Percentiles rank a stretch among this genome's conserved stretches.
phyloP scores from a whole-genome alignment of 2,113 vertebrate genomes.

The Columbina picui region DNA sequence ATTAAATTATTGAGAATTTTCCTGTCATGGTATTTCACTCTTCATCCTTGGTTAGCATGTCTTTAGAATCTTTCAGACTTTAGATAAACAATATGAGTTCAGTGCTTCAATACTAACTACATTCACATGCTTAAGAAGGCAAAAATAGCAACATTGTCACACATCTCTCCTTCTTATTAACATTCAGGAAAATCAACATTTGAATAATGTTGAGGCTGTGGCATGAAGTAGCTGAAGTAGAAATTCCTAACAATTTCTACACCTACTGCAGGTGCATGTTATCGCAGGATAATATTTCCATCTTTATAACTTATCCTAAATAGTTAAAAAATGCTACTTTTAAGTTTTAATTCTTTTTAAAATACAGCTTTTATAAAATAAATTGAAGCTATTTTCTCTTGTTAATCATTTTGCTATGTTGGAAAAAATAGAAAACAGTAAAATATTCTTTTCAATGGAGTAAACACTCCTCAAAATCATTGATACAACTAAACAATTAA shows the following conservation, averaged over 20 bases:
- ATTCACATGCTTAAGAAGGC: background rate
- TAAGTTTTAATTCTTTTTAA: background rate
- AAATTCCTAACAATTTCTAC: background rate
- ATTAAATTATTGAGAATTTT: slow-evolving; percentile 17
- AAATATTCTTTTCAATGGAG: background rate
- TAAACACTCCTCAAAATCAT: background rate
- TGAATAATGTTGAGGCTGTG: background rate
- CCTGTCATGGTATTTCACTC: background rate
- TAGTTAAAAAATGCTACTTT: background rate
- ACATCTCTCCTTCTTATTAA: background rate
- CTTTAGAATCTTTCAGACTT: background rate
- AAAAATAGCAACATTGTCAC: background rate
- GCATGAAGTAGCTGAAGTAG: background rate
- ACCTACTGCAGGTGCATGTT: background rate
- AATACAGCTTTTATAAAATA: background rate
- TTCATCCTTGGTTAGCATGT: background rate
- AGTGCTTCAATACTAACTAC: background rate
- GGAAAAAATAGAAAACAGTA: background rate
- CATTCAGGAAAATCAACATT: background rate
- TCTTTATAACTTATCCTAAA: background rate
- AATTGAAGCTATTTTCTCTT: background rate
- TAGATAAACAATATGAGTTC: background rate
- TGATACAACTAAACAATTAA: background rate
- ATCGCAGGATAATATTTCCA: background rate
- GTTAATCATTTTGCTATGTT: background rate